phyloP scores from a whole-genome alignment of 2,113 vertebrate species.

The Cygnus atratus region DNA sequence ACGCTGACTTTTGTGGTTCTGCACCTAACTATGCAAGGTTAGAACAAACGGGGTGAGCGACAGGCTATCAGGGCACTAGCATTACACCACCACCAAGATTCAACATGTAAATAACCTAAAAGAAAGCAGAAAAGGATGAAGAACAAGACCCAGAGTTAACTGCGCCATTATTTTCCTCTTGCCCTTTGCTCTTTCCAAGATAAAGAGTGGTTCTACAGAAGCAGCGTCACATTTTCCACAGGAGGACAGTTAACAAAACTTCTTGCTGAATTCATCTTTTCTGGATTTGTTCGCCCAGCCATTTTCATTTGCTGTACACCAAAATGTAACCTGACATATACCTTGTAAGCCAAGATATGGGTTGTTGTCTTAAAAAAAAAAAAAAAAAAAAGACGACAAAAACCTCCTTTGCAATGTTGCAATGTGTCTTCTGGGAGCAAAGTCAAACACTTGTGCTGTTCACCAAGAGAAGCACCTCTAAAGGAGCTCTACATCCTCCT shows the following conservation, averaged over 20 bases:
- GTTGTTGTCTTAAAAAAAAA: not conserved
- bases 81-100: not conserved
- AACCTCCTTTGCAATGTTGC: not conserved
- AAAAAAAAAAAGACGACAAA: no score
- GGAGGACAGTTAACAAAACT: not conserved
- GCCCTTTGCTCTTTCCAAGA: not conserved
- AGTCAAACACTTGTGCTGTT: not conserved
- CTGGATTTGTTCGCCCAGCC: not conserved
- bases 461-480: not conserved
- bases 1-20: not conserved
- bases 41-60: fast-evolving
- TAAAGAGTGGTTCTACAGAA: not conserved
- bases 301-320: not conserved
- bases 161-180: not conserved
- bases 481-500: not conserved
- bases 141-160: not conserved
- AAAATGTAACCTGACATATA: not conserved
- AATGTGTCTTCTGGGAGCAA: not conserved
- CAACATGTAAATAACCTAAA: not conserved
- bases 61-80: not conserved
- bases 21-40: not conserved
- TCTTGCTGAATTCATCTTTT: not conserved
- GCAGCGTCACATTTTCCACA: not conserved
- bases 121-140: not conserved
- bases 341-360: not conserved